Evolutionary conservation across 2,888 invertebrate species (phyloP), one percentile per base, ranked within the genome.

Genomic region (Tetragonula carbonaria): DNA sequence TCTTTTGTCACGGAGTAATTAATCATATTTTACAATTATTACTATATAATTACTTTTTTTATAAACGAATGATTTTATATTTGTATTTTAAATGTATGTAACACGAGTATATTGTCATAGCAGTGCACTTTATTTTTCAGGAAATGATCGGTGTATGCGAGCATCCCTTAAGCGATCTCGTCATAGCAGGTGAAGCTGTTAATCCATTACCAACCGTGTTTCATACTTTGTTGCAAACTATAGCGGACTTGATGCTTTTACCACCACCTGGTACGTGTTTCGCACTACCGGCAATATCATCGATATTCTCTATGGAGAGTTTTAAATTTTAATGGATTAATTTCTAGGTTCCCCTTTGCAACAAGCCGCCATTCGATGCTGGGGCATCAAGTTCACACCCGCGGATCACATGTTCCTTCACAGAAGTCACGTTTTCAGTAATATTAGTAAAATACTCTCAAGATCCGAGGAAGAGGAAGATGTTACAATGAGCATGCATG

Each of bases 371-470:
- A 97, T 99, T 63, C 96, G 98, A 84, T 99, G 99, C 95, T 99
- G 98, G 97, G 98, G 98, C 53, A 96, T 99, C 74, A 96, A 97
- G 91, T 99, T 99, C 94, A 97, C 97, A 0, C 97, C 97, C 62
- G 96, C 97, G 2, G 99, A 99, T 95, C 98, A 99, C 92, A 96
- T 97, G 91, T 99, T 99, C 94, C 95, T 99, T 51, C 99, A 99
- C 94, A 95, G 97, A 84, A 97, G 98, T 83, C 98, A 98, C 95
- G 98, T 99, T 16, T 99, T 99, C 95, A 98, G 97, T 92, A 99
- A 99, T 93, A 98, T 99, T 91, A 98, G 98, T 93, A 98, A 98
- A 95, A 99, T 99, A 83, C 95, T 99, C 76, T 98, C 98, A 0
- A 97, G 98, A 89, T 97, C 98, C 2, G 99, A 99, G 93, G 98